Conservation (phyloP, 2,797 vertebrate species). For the Passerculus sandwichensis region DNA sequence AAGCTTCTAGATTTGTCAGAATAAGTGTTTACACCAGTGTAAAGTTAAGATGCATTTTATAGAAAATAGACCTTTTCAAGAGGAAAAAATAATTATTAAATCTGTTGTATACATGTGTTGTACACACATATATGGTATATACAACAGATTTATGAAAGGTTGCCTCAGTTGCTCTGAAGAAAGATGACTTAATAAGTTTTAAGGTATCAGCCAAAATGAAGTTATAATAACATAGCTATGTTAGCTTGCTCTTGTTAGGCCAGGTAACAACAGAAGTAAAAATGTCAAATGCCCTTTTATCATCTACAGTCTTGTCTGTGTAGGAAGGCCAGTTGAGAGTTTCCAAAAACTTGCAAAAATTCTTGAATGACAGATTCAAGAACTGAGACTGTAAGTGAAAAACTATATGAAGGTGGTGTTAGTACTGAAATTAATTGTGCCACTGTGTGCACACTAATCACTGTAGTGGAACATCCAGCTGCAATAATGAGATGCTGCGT, state of each 20-base stretch:
- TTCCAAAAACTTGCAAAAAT: neutral
- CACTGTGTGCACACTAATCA: neutral
- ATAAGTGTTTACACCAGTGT: neutral
- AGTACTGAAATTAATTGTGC: neutral
- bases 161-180: neutral
- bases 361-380: neutral
- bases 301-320: rapidly evolving
- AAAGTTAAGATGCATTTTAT: neutral
- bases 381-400: neutral
- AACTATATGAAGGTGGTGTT: neutral
- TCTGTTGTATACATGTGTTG: neutral
- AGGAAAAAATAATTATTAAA: neutral
- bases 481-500: conserved; percentile 21
- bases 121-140: neutral
- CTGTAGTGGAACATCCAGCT: neutral
- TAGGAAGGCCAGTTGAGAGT: neutral
- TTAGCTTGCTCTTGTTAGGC: neutral
- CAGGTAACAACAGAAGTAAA: neutral
- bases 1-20: conserved; percentile 3
- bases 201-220: neutral
- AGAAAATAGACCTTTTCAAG: neutral
- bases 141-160: neutral
- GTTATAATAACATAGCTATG: neutral
- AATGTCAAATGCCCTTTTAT: neutral
- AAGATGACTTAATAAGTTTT: neutral